Base-by-base conservation (phyloP, 2,113 vertebrate species). In the Paramormyrops kingsleyae region DNA sequence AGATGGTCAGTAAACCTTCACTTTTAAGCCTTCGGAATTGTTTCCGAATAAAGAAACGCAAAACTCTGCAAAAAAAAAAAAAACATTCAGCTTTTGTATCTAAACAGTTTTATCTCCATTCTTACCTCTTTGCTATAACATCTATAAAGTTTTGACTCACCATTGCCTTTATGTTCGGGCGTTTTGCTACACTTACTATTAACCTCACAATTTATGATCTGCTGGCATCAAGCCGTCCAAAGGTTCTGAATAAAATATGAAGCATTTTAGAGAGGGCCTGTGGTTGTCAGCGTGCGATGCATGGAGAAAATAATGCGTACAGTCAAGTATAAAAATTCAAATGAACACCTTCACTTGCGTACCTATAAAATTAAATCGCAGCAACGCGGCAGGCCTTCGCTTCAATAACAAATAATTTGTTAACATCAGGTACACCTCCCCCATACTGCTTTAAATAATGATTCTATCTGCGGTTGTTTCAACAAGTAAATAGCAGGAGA, bases 191-290 rank as follows among this genome's bases (percentile, higher is more conserved):
- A 9, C 17, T 87, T 56, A 53, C 85, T 87, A 66, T 88, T 88
- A 88, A 62, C 35, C 87, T 88, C 19, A 44, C 87, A 88, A 66
- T 66, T 88, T 62, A 88, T 62, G 87, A 66, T 88, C 53, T 17
- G 39, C 87, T 39, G 53, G 56, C 35, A 88, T 62, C 52, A 59
- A 62, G 52, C 56, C 10, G 39, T 88, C 87, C 56, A 46, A 42
- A 46, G 39, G 53, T n/a, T 27, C 87, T 88, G 87, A 88, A 88
- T 88, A 66, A 88, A 88, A 88, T 62, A 88, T 66, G 56, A 88
- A 88, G 87, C 87, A 88, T 44, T 88, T 88, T 88, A 46, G 19
- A 59, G 39, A 66, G 7, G 87, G 31, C 39, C 53, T 10, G 12
- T 66, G 35, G 35, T 44, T 88, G 56, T 88, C 87, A 88, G 9